Evolutionary conservation across 2,113 vertebrate species (phyloP).

Genomic region (Rhynchopsitta pachyrhyncha): DNA sequence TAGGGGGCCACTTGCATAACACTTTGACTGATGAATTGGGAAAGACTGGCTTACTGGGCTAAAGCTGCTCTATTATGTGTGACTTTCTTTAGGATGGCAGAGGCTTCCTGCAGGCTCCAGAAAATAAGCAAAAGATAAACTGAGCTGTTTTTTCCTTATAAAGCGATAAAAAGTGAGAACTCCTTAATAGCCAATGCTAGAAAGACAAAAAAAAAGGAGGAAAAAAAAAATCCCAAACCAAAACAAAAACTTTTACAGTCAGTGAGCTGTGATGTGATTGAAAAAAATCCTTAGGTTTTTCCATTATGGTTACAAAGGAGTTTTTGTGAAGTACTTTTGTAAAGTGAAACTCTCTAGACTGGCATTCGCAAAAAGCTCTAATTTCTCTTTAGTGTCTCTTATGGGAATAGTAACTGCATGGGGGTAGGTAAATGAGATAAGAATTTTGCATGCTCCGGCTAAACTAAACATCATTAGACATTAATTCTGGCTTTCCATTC

Average conservation of each 20-base stretch:
- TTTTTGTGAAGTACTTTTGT: conserved; percentile 60
- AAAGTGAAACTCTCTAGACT: conserved; percentile 60
- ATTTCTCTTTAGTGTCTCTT: conserved; percentile 70
- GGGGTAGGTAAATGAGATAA: conserved; percentile 69
- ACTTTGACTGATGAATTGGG: conserved; percentile 82
- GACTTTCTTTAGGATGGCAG: conserved; percentile 74
- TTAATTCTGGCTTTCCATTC: conserved; percentile 58
- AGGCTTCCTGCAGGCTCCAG: conserved; percentile 57
- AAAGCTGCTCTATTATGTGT: conserved; percentile 78
- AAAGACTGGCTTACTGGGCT: conserved; percentile 79
- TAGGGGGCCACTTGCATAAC: conserved; percentile 85
- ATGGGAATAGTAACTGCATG: conserved; percentile 50
- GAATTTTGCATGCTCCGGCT: conserved; percentile 45
- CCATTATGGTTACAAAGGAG: conserved; percentile 46
- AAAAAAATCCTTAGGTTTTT: conserved; percentile 34
- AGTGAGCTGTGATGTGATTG: conserved; percentile 15
- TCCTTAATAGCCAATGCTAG: conserved; percentile 21
- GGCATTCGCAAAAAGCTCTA: conserved; percentile 61
- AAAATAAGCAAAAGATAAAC: conserved; percentile 67
- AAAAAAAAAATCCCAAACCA: conserved; percentile 20
- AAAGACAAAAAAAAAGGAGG: background rate
- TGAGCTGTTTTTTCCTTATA: conserved; percentile 61
- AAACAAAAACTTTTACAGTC: conserved; percentile 57
- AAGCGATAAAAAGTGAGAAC: conserved; percentile 52
- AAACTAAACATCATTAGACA: conserved; percentile 63